Evolutionary conservation across 2,797 vertebrate genomes (phyloP).

Genomic region (Neosilurus mollespiculum): DNA sequence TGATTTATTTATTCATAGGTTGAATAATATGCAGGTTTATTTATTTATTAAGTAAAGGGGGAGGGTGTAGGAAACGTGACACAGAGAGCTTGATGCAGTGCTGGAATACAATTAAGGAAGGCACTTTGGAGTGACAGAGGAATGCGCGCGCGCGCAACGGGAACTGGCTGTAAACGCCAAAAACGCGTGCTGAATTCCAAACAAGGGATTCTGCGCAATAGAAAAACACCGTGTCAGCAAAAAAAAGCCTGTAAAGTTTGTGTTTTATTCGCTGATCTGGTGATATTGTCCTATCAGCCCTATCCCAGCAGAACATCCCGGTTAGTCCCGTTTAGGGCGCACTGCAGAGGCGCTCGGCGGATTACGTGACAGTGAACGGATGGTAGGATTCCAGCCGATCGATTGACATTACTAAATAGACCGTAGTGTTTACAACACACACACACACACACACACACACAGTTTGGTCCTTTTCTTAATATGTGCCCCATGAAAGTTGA

Average conservation of each 20-base stretch:
- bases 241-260: constrained; percentile 49
- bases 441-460: neutral
- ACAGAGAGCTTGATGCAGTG: constrained; percentile 41
- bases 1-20: neutral
- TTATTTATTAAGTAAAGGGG: neutral
- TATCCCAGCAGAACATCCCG: constrained; percentile 41
- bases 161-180: neutral
- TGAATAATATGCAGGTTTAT: neutral
- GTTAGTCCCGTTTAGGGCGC: constrained; percentile 40
- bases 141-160: constrained; percentile 13
- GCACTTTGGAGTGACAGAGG: constrained; percentile 51
- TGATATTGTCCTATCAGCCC: neutral
- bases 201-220: neutral
- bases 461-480: neutral
- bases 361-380: constrained; percentile 29
- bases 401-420: constrained; percentile 17
- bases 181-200: constrained; percentile 13
- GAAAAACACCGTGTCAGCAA: neutral
- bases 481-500: neutral
- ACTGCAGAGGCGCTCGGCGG: constrained; percentile 60
- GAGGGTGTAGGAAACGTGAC: constrained; percentile 19
- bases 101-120: constrained; percentile 53
- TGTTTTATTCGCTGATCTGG: neutral
- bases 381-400: neutral
- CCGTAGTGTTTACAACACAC: neutral